Base-by-base conservation (phyloP, 2,888 invertebrate species). In the Coremacera marginata region DNA sequence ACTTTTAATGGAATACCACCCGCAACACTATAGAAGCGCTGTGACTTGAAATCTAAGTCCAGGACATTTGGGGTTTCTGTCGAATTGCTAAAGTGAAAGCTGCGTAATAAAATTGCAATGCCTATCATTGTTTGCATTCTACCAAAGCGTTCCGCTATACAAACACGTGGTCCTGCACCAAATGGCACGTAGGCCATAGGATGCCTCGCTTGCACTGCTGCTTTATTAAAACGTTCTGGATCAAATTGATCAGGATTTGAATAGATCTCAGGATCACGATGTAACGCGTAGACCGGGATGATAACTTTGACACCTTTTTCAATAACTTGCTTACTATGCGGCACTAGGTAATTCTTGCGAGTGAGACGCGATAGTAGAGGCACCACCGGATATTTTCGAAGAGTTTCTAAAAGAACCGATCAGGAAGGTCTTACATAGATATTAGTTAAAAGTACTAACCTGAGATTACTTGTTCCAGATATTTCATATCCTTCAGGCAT, bases 381-480 rank as follows among this genome's bases (percentile, higher is more conserved):
- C 84, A 91, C 87, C 0, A 92, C 88, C 0, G 92, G 91, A 80
- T 92, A 90, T 75, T 91, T 89, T 3, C 92, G 89, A 83, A 92
- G 8, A 4, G 37, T 37, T 7, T 37, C 37, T 37, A 8, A 37
- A 37, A 5, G 7, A 4, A 37, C 7, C 7, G 8, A 8, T 8
- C 37, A 37, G 7, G 8, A 37, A 37, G 7, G 37, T 37, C 7
- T 37, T 7, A 37, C 8, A 37, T 5, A 37, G 7, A 37, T 1
- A 37, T 7, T 8, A 7, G 8, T 37, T 37, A 8, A 37, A 5
- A 8, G 60, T 49, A n/a, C 79, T 82, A 72, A 88, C 88, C 89
- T 79, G 82, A 83, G 0, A 89, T 79, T 0, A 86, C 77, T 77
- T 85, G 86, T 14, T 88, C 84, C 68, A 88, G 74, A 51, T 87